Evolutionary conservation across 2,113 vertebrate genomes (phyloP).

Genomic region (Triplophysa rosa): DNA sequence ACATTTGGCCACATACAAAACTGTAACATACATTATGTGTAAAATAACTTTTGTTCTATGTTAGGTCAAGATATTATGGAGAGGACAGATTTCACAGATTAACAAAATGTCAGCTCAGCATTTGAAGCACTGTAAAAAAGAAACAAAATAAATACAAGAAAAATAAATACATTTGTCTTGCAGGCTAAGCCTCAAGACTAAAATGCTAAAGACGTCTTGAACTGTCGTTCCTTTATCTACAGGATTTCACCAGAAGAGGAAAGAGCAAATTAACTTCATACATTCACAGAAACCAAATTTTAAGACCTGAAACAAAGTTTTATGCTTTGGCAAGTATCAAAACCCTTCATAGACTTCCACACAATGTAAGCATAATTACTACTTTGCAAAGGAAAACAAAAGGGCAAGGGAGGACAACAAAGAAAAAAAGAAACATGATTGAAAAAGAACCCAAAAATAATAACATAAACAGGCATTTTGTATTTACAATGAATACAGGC

Average conservation of each 20-base stretch:
- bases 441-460: conserved; percentile 39
- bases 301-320: not conserved
- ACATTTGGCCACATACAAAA: conserved; percentile 54
- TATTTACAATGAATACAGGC: conserved; percentile 91
- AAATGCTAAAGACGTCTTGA: not conserved
- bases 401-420: not conserved
- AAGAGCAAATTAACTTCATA: not conserved
- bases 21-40: conserved; percentile 49
- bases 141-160: conserved; percentile 34
- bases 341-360: not conserved
- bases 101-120: conserved; percentile 23
- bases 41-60: conserved; percentile 52
- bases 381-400: conserved; percentile 3
- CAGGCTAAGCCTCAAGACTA: not conserved
- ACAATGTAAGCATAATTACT: not conserved
- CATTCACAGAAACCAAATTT: not conserved
- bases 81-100: conserved; percentile 36
- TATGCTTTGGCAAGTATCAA: not conserved
- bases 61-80: conserved; percentile 38
- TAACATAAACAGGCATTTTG: conserved; percentile 79
- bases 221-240: not conserved
- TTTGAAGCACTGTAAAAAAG: conserved; percentile 51
- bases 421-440: not conserved
- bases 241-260: not conserved
- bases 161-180: not conserved